Base-by-base conservation (phyloP, 2,797 vertebrate species). In the Somateria mollissima region DNA sequence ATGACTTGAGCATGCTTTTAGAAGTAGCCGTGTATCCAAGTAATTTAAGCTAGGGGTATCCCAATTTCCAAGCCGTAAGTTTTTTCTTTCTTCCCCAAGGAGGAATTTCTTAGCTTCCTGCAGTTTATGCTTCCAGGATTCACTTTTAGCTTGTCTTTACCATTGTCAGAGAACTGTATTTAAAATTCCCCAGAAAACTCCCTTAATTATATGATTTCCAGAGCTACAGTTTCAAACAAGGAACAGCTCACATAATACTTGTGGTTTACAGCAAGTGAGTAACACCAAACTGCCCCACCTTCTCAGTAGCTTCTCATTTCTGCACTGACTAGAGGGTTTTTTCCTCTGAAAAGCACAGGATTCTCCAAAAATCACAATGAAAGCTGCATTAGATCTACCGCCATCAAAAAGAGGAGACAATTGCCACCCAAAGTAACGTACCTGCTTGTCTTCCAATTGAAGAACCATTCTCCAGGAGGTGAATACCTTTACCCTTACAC, bases 381-480 rank as follows among this genome's bases (percentile, higher is more conserved):
- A 79, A 95, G 64, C 67, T 71, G 87, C 72, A 62, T 73, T 75
- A 93, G 36, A 79, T 94, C 78, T 72, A 21, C 62, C 70, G 43
- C 54, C 51, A 72, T 64, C 18, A 36, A 49, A 72, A 82, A 87
- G 57, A 91, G 64, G 95, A 90, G 56, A 67, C 58, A 87, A 20
- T 56, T 58, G 66, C 92, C 91, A 69, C 37, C 81, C 54, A 45
- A 89, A 84, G 57, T 94, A 87, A 69, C 32, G 37, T 34, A 96
- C 70, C 80, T 96, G 92, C 88, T 92, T 91, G 85, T 27, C 54
- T 94, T 94, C 70, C 28, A 92, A 61, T 75, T 94, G 84, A 74
- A 91, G 71, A 86, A 82, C 74, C 53, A 18, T 91, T 95, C 70
- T 81, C 87, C 80, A 77, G 37, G 34, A 89, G 65, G 66, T 36